phyloP scores from a whole-genome alignment of 2,888 invertebrate species.

The Rapana venosa region DNA sequence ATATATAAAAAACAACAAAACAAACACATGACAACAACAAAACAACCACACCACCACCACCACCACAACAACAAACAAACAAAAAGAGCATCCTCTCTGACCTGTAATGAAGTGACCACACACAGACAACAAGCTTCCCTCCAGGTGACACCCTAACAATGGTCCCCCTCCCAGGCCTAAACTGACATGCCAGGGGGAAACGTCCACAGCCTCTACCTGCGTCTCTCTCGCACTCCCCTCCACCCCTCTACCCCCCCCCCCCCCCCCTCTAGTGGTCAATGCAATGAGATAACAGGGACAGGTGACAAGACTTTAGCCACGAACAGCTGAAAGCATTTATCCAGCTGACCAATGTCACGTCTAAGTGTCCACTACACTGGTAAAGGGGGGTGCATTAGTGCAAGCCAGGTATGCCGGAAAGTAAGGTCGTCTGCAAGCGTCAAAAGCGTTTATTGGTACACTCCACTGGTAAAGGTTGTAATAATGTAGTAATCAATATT shows the following conservation, averaged over 20 bases:
- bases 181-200: background rate
- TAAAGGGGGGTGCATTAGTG: background rate
- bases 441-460: background rate
- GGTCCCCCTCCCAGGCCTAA: background rate
- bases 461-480: too few species aligned
- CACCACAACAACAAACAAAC: too few species aligned
- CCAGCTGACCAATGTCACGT: background rate
- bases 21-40: background rate
- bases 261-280: background rate
- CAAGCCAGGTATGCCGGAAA: background rate
- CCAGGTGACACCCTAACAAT: background rate
- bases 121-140: too few species aligned
- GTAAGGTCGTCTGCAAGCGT: background rate
- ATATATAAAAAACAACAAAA: background rate
- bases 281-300: conserved; percentile 3
- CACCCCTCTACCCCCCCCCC: background rate
- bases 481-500: too few species aligned
- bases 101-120: too few species aligned
- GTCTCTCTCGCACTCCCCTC: background rate
- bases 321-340: background rate
- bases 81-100: too few species aligned
- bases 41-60: background rate
- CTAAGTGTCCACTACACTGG: background rate
- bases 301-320: background rate
- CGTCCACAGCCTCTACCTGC: background rate